These are phyloP conservation scores for Tenualosa thibaudeaui DNA, from an alignment of 2,797 vertebrate genomes.

Conservation along the genomic window DNA sequence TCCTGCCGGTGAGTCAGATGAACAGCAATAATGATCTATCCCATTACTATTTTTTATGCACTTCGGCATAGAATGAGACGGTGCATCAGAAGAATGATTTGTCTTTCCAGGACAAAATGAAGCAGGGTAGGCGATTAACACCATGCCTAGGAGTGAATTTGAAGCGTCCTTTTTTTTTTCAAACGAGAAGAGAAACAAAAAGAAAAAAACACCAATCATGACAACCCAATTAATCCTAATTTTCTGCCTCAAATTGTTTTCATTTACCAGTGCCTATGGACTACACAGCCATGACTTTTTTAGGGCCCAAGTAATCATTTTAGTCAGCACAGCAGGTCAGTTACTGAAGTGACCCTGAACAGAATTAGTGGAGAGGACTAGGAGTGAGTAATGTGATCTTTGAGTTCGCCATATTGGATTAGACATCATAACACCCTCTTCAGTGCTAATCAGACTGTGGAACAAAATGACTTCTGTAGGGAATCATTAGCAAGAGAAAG, in stretches of 20 bases:
- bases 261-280: slow-evolving; percentile 36
- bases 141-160: slow-evolving; percentile 33
- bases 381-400: slow-evolving; percentile 11
- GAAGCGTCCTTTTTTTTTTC: slow-evolving; percentile 37
- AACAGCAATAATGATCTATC: slow-evolving; percentile 45
- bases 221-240: slow-evolving; percentile 47
- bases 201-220: slow-evolving; percentile 44
- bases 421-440: slow-evolving; percentile 31
- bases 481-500: neutral
- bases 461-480: neutral
- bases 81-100: slow-evolving; percentile 40
- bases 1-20: slow-evolving; percentile 36
- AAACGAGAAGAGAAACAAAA: neutral
- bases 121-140: slow-evolving; percentile 42
- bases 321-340: slow-evolving; percentile 33
- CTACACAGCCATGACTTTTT: slow-evolving; percentile 30
- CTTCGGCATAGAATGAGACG: slow-evolving; percentile 41
- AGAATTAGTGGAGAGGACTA: slow-evolving; percentile 32
- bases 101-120: slow-evolving; percentile 33
- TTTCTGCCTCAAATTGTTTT: slow-evolving; percentile 50
- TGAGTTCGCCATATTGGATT: slow-evolving; percentile 41
- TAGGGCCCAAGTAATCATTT: slow-evolving; percentile 42
- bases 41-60: slow-evolving; percentile 45
- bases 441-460: slow-evolving; percentile 25
- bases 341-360: slow-evolving; percentile 34